phyloP scores from a whole-genome alignment of 2,888 invertebrate species.

The Andrena praecox region DNA sequence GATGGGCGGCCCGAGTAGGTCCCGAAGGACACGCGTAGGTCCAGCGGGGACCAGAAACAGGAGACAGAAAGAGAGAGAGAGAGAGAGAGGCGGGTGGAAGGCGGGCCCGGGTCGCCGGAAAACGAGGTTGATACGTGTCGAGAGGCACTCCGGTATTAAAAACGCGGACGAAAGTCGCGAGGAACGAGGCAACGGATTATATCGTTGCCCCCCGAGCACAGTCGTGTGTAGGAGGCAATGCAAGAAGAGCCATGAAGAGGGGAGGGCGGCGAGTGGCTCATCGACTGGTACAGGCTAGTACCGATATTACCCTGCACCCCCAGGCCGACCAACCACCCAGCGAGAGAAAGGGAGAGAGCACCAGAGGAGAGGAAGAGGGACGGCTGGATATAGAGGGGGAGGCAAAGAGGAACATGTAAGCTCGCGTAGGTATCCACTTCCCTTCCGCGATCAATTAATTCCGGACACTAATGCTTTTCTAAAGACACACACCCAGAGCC shows the following conservation, averaged over 20 bases:
- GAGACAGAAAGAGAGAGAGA: not conserved
- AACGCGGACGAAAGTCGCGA: constrained; percentile 63
- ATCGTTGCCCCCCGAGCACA: constrained; percentile 76
- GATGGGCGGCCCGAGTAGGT: no score
- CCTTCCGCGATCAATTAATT: constrained; percentile 83
- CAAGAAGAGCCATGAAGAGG: constrained; percentile 70
- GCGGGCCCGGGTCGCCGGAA: constrained; percentile 22
- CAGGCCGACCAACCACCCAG: constrained; percentile 61
- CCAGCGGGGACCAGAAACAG: not conserved
- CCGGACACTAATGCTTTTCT: constrained; percentile 82
- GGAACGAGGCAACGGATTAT: constrained; percentile 76
- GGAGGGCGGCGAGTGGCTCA: constrained; percentile 78
- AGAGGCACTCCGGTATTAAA: constrained; percentile 64
- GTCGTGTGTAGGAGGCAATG: constrained; percentile 77
- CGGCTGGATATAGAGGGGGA: constrained; percentile 27
- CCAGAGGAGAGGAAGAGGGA: constrained; percentile 56
- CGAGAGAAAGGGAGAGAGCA: constrained; percentile 61
- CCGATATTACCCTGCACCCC: constrained; percentile 82
- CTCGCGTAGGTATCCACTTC: constrained; percentile 80
- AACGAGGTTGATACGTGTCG: constrained; percentile 63
- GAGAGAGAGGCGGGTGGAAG: no score
- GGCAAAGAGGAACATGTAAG: constrained; percentile 76
- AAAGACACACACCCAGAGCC: constrained; percentile 77
- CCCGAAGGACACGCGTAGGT: constrained; percentile 12
- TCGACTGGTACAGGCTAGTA: constrained; percentile 83